Percentiles rank a stretch among this genome's conserved stretches.
phyloP scores from a whole-genome alignment of 2,888 invertebrate genomes.

The Chouioia cunea region DNA sequence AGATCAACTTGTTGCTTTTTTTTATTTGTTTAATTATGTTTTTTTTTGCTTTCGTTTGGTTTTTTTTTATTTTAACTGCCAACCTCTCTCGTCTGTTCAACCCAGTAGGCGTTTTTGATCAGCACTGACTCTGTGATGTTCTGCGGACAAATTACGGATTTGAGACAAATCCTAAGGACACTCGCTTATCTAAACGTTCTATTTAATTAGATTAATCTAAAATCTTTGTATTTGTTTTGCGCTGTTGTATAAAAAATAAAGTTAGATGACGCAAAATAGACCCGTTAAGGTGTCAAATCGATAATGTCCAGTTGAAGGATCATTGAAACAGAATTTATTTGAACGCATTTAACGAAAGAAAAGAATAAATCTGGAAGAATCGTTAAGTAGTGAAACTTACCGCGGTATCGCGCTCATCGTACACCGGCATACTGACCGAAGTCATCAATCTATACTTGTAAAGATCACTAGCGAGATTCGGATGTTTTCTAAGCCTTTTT shows the following conservation, averaged over 20 bases:
- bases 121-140: slow-evolving; percentile 96
- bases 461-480: slow-evolving; percentile 35
- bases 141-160: slow-evolving; percentile 77
- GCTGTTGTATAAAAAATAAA: neutral
- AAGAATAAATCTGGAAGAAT: neutral
- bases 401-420: slow-evolving; percentile 87
- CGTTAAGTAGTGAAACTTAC: slow-evolving; percentile 71
- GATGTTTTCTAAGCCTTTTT: slow-evolving; percentile 70
- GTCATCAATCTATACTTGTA: slow-evolving; percentile 84
- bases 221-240: neutral
- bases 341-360: neutral
- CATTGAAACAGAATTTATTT: too few species aligned
- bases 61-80: slow-evolving; percentile 69
- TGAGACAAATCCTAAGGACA: slow-evolving; percentile 39
- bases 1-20: slow-evolving; percentile 61
- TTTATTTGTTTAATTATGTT: too few species aligned
- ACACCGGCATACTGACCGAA: slow-evolving; percentile 93
- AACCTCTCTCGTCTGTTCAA: slow-evolving; percentile 94
- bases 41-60: slow-evolving; percentile 51
- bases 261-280: too few species aligned
- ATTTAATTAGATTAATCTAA: slow-evolving; percentile 1
- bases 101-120: slow-evolving; percentile 95
- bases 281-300: too few species aligned
- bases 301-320: too few species aligned
- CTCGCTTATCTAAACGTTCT: neutral